phyloP scores from a whole-genome alignment of 2,888 invertebrate species.

The Drosophila neutralis region DNA sequence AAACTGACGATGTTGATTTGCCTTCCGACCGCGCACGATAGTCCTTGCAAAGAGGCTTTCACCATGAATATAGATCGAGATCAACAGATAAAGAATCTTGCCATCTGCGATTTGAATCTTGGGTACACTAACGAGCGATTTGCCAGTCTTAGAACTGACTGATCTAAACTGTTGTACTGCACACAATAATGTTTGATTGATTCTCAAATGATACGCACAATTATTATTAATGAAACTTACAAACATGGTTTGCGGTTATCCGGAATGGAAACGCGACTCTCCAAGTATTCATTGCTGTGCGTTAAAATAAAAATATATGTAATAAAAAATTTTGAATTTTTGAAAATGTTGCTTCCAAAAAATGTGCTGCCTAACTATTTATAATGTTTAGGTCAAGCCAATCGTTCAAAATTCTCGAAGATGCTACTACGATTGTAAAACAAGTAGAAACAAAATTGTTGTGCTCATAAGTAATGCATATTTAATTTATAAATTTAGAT shows the following conservation, averaged over 20 bases:
- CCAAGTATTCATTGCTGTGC: conserved; percentile 17
- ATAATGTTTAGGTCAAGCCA: not conserved
- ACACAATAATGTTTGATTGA: not conserved
- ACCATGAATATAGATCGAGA: conserved; percentile 55
- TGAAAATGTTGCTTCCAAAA: not conserved
- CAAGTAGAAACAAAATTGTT: not conserved
- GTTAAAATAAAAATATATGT: not conserved
- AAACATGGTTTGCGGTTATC: not conserved
- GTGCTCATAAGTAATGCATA: conserved; percentile 3
- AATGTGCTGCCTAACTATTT: conserved; percentile 12
- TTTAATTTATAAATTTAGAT: conserved; percentile 13
- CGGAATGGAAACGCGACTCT: not conserved
- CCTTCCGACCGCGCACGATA: conserved; percentile 38
- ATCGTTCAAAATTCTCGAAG: not conserved
- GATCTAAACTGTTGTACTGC: conserved; percentile 10
- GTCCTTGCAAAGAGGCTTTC: conserved; percentile 40
- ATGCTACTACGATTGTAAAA: conserved; percentile 16
- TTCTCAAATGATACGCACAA: not conserved
- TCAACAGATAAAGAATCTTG: conserved; percentile 40
- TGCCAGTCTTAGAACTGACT: not conserved
- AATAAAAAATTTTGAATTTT: conserved; percentile 1
- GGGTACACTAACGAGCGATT: conserved; percentile 4
- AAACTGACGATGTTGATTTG: conserved; percentile 44
- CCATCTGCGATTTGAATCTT: conserved; percentile 36
- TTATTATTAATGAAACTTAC: conserved; percentile 8